These are phyloP conservation scores for Calameuta pallipes DNA, from an alignment of 2,888 invertebrate species.

Conservation along the genomic window DNA sequence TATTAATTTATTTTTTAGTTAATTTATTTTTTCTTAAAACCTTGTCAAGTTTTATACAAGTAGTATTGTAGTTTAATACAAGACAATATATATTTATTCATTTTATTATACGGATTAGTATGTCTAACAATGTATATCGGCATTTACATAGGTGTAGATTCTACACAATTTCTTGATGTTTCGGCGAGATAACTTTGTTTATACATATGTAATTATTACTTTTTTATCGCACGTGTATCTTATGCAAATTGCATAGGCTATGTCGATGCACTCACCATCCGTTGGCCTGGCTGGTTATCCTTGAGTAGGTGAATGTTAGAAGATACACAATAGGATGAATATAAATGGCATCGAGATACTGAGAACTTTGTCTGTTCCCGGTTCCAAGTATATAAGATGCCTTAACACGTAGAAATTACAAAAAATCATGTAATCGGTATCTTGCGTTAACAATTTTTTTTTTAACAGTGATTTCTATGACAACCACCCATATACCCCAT, in stretches of 20 bases:
- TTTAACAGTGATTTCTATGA: neutral
- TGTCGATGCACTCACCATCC: slow-evolving; percentile 41
- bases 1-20: neutral
- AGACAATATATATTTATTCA: too few species aligned
- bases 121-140: neutral
- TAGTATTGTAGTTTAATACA: too few species aligned
- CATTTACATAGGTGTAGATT: neutral
- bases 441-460: neutral
- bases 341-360: slow-evolving; percentile 40
- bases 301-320: slow-evolving; percentile 1
- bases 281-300: slow-evolving; percentile 26
- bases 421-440: neutral
- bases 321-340: slow-evolving; percentile 26
- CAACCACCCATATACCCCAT: neutral
- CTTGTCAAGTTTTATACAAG: neutral
- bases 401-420: neutral
- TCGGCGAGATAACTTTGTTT: neutral
- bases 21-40: neutral
- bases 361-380: slow-evolving; percentile 29
- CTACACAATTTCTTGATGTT: neutral
- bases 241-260: slow-evolving; percentile 50
- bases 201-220: neutral
- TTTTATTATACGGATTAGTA: neutral
- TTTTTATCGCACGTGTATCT: slow-evolving; percentile 53
- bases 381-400: neutral